These are phyloP conservation scores for Leptopilina boulardi DNA, from an alignment of 1,140 invertebrate species.

Conservation along the genomic window DNA sequence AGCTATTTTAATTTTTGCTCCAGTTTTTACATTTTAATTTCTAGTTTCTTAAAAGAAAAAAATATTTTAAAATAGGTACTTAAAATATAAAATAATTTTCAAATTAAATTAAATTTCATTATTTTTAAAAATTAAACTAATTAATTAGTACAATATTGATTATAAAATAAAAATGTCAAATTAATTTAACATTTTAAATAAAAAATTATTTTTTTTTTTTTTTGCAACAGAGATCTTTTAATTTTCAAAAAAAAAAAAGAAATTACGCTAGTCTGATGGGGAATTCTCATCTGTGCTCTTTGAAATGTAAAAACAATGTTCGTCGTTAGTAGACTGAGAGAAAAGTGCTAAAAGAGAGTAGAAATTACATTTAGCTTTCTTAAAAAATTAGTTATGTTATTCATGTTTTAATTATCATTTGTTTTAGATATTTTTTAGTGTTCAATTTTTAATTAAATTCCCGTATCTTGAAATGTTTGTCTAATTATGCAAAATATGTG, in stretches of 20 bases:
- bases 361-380: conserved; percentile 15
- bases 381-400: conserved; percentile 19
- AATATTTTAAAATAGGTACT: too few relatives aligned
- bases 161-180: background rate
- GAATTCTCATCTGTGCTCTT: conserved; percentile 14
- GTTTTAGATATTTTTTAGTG: background rate
- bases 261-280: conserved; percentile 1
- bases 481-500: background rate
- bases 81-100: too few relatives aligned
- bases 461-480: background rate
- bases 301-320: conserved; percentile 28
- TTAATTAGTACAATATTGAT: background rate
- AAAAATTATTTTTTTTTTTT: too few relatives aligned
- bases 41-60: too few relatives aligned
- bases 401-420: conserved; percentile 27
- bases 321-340: conserved; percentile 19
- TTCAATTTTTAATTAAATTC: background rate
- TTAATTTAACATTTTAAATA: too few relatives aligned
- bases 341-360: conserved; percentile 11
- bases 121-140: background rate
- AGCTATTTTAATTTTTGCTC: too few relatives aligned
- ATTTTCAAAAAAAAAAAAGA: conserved; percentile 15
- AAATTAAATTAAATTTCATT: too few relatives aligned
- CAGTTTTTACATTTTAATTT: background rate
- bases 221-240: background rate